Percentiles rank a stretch among this genome's conserved stretches.
Evolutionary conservation across 2,797 vertebrate genomes (phyloP).

Genomic region (Oceanodroma leucorhoa): DNA sequence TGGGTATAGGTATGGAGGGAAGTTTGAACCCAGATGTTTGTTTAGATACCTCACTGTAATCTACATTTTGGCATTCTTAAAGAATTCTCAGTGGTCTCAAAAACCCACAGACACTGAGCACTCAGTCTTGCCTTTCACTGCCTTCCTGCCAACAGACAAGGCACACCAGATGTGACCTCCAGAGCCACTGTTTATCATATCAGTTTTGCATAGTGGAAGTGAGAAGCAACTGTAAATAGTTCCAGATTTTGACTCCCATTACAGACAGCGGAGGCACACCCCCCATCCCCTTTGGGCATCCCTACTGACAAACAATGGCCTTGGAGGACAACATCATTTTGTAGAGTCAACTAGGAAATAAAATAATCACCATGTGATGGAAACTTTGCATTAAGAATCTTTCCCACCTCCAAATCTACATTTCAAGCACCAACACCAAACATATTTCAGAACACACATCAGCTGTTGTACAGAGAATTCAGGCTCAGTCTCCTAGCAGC

Average conservation of each 20-base stretch:
- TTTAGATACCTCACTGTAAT: not conserved
- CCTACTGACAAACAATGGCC: not conserved
- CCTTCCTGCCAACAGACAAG: not conserved
- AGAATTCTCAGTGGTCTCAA: not conserved
- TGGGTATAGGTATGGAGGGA: not conserved
- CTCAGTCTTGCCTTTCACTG: not conserved
- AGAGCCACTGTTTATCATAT: not conserved
- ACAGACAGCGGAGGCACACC: not conserved
- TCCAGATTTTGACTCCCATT: not conserved
- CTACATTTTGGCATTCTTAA: not conserved
- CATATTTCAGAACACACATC: conserved; percentile 54
- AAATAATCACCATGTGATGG: not conserved
- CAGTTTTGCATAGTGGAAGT: not conserved
- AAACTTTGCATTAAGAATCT: not conserved
- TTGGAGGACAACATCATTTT: not conserved
- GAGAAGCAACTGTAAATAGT: not conserved
- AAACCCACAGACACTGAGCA: not conserved
- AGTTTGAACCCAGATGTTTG: not conserved
- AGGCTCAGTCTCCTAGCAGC: conserved; percentile 69
- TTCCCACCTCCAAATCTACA: conserved; percentile 1
- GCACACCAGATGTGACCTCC: not conserved
- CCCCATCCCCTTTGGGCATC: not conserved
- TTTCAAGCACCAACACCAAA: conserved; percentile 29
- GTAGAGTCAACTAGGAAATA: not conserved
- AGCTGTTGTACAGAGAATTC: conserved; percentile 64